A percentile compares a stretch with the other conserved stretches of the same genome.
Evolutionary conservation across 2,888 invertebrate species (phyloP).

Genomic region (Limenitis arthemis): DNA sequence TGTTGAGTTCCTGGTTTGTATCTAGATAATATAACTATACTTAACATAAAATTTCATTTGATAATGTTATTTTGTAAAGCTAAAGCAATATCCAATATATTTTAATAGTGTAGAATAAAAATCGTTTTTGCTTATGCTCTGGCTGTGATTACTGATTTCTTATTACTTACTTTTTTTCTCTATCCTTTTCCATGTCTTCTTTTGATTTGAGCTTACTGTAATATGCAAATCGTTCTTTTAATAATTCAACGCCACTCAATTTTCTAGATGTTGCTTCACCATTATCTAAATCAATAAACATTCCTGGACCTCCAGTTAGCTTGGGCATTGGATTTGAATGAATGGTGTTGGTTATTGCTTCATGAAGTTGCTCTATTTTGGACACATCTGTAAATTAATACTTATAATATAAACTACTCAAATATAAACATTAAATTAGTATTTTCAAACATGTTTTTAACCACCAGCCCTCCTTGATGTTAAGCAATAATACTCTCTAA

Average conservation of each 20-base stretch:
- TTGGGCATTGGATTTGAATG: slow-evolving; percentile 48
- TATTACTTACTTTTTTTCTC: slow-evolving; percentile 67
- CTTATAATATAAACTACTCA: not conserved
- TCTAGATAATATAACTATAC: slow-evolving; percentile 34
- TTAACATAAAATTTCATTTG: no score
- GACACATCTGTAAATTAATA: slow-evolving; percentile 1
- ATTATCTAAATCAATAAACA: slow-evolving; percentile 54
- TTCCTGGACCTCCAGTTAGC: slow-evolving; percentile 66
- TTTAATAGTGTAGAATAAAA: not conserved
- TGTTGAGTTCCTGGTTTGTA: slow-evolving; percentile 80
- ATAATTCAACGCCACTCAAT: slow-evolving; percentile 73
- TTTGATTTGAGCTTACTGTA: slow-evolving; percentile 73
- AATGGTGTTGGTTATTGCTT: slow-evolving; percentile 23
- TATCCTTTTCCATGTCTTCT: slow-evolving; percentile 65
- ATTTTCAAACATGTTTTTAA: no score
- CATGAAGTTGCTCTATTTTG: slow-evolving; percentile 30
- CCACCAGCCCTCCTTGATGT: no score
- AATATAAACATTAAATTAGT: no score
- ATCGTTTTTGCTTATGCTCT: not conserved
- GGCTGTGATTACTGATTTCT: not conserved
- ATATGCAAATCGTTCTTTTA: slow-evolving; percentile 80
- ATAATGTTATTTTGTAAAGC: no score
- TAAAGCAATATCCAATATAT: no score
- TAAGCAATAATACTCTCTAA: no score
- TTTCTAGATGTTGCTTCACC: slow-evolving; percentile 36